Evolutionary conservation across 2,888 invertebrate genomes (phyloP), one percentile per base, ranked within the genome.

Genomic region (Rhagophthalmus giganteus): DNA sequence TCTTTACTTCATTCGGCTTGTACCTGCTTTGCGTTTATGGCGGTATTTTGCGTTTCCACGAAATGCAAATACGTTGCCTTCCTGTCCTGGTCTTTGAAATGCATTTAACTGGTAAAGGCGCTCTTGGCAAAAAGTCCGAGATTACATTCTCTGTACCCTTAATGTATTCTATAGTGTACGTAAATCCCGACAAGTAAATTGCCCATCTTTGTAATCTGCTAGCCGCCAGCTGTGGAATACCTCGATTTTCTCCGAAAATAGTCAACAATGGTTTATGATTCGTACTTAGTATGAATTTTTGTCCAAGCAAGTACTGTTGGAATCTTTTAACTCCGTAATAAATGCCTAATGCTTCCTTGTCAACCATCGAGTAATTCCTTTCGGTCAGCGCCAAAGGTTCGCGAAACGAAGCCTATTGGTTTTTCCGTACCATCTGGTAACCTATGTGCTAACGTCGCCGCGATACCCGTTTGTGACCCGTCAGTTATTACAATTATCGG

Each of bases 241-340:
- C 62, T 52, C 62, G 64, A 7, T 63, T 54, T 33, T 61, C 66
- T 1, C 63, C 63, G 38, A 67, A 66, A 3, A 65, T 26, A 0
- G 62, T 61, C 33, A 60, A 45, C 11, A 70, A 52, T 1, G 68
- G 69, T 41, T 67, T 67, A 37, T 69, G 67, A 49, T 72, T 69
- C 0, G 65, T 62, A 7, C 41, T 35, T 2, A 71, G 39, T 1
- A 54, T 56, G 55, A 71, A 70, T 12, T 60, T 45, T 10, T 57
- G 59, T 2, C 66, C 67, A 10, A 59, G 31, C 26, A 71, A 53
- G 60, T 69, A 71, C 33, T 69, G 66, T 45, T 65, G 60, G 45
- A 67, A 67, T 35, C 63, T 67, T 6, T 55, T 47, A 2, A 65
- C 58, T 0, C 61, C 63, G 46, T 54, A 2, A 4, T 27, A 27